Evolutionary conservation across 2,888 invertebrate species (phyloP), one percentile per base, ranked within the genome.

Genomic region (Tanypteryx hageni): DNA sequence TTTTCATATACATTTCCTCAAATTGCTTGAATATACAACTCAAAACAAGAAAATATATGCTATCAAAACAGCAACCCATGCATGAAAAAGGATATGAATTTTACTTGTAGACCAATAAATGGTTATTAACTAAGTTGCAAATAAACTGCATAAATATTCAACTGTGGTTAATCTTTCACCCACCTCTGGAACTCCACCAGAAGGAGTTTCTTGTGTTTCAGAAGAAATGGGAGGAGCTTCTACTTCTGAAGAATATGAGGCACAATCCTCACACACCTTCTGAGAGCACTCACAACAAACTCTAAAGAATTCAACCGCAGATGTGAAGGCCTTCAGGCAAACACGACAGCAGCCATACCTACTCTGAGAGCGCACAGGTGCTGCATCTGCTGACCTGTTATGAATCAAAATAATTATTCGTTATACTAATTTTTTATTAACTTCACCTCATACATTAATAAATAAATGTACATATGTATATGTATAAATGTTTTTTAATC

Each of bases 241-340:
- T 93, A 97, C 97, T 92, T 97, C 96, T 94, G 98, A 98, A 94
- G 98, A 98, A 95, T 98, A 98, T 92, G 98, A 98, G 93, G 98
- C 98, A 95, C 98, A 98, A 95, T 98, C 98, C 95, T 98, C 98
- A 95, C 98, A 98, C 92, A 98, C 98, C 94, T 98, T 97, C 94
- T 98, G 98, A 94, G 98, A 97, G 95, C 98, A 99, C 95, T 98
- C 98, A 94, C 97, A 97, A 95, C 98, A 99, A 92, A 97, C 97
- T 95, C 98, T 97, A 95, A 97, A 98, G 95, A 97, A 98, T 95
- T 98, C 98, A 27, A 89, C 64, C 93, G 98, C 98, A 0, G 98
- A 98, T 94, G 98, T 98, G 95, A 99, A 97, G 92, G 98, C 98
- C 95, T 98, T 98, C 93, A 98, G 96, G 95, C 98, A 98, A 57